Percentiles rank a stretch among this genome's conserved stretches.
Evolutionary conservation across 2,888 invertebrate species (phyloP).

Genomic region (Tigriopus californicus): DNA sequence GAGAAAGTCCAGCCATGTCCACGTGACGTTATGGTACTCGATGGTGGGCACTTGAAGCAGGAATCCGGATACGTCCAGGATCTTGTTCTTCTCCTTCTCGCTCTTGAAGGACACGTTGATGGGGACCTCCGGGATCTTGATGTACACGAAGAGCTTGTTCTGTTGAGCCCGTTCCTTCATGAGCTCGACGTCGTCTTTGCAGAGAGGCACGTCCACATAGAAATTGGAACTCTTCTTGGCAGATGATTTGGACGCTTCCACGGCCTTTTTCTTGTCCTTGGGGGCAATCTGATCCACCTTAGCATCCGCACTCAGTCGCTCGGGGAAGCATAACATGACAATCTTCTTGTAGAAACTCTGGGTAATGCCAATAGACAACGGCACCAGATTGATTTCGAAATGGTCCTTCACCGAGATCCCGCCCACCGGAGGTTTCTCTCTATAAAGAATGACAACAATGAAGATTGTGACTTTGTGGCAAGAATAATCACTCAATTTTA

Average conservation of each 20-base stretch:
- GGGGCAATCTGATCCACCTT: conserved; percentile 12
- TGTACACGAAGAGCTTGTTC: conserved; percentile 94
- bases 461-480: background rate
- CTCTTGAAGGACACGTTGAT: conserved; percentile 87
- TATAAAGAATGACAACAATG: background rate
- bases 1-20: conserved; percentile 97
- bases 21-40: conserved; percentile 96
- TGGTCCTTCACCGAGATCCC: conserved; percentile 97
- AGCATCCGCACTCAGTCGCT: conserved; percentile 35
- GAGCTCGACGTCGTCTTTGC: conserved; percentile 85
- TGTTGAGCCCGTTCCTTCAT: conserved; percentile 96
- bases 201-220: conserved; percentile 58
- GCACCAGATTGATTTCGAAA: conserved; percentile 93
- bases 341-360: conserved; percentile 93
- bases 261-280: conserved; percentile 4
- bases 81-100: conserved; percentile 81
- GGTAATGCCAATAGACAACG: conserved; percentile 75
- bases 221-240: conserved; percentile 56
- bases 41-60: conserved; percentile 62
- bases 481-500: too few species aligned
- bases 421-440: conserved; percentile 86
- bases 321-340: conserved; percentile 93
- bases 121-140: conserved; percentile 63
- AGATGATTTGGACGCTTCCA: background rate
- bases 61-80: conserved; percentile 85